Percentiles rank a stretch among this genome's conserved stretches.
phyloP scores from a whole-genome alignment of 2,888 invertebrate genomes.

The Synergus gifuensis region DNA sequence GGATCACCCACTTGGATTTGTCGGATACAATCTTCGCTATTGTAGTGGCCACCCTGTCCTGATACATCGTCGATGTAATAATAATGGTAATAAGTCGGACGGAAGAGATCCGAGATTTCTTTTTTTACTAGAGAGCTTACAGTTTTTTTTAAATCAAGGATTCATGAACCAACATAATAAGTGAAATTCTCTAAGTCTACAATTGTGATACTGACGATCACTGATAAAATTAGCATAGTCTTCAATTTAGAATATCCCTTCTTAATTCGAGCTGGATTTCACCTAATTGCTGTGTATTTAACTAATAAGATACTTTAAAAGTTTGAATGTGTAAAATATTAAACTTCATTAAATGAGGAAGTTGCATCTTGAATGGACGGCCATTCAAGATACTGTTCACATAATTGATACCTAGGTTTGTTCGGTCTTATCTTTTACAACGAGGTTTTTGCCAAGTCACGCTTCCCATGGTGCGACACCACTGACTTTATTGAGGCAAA shows the following conservation, averaged over 20 bases:
- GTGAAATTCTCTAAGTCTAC: background rate
- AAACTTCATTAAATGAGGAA: background rate
- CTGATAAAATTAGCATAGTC: background rate
- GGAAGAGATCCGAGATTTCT: background rate
- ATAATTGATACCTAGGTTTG: background rate
- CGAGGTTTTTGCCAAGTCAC: background rate
- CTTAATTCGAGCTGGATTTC: background rate
- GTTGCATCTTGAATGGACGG: background rate
- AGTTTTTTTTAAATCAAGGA: background rate
- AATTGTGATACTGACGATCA: background rate
- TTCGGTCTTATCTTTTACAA: background rate
- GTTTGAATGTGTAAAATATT: background rate
- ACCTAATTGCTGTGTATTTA: background rate
- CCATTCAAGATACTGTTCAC: background rate
- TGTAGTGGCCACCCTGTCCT: conserved; percentile 51
- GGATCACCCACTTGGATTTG: conserved; percentile 62
- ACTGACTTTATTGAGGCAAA: background rate
- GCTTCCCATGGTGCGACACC: background rate
- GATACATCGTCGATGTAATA: conserved; percentile 41
- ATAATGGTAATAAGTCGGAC: conserved; percentile 34
- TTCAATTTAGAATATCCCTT: background rate
- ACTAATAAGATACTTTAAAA: background rate
- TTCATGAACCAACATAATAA: background rate
- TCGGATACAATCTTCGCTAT: conserved; percentile 53
- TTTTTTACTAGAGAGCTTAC: background rate